phyloP scores from a whole-genome alignment of 1,140 invertebrate genomes.

The Rhagoletis pomonella region DNA sequence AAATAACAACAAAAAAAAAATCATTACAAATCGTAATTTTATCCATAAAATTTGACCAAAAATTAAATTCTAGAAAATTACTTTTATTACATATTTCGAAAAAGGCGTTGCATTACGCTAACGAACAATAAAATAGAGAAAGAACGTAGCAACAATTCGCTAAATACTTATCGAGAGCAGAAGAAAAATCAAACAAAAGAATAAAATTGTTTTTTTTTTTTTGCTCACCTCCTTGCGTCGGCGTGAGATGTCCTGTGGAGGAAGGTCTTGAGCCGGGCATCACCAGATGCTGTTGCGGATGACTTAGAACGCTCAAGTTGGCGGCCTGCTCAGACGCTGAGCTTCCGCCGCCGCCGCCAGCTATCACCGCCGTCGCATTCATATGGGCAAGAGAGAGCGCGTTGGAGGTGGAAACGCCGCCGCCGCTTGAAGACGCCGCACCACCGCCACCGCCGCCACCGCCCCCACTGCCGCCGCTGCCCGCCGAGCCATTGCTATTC shows the following conservation, averaged over 20 bases:
- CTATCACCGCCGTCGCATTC: slow-evolving; percentile 66
- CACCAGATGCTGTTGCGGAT: slow-evolving; percentile 75
- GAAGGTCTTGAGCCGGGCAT: slow-evolving; percentile 75
- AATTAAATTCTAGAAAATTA: neutral
- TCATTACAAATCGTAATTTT: neutral
- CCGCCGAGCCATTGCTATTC: slow-evolving; percentile 68
- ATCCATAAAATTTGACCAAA: neutral
- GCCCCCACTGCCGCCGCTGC: slow-evolving; percentile 63
- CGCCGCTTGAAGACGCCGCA: slow-evolving; percentile 67
- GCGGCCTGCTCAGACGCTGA: slow-evolving; percentile 74
- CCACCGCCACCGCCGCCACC: slow-evolving; percentile 66
- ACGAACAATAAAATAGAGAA: slow-evolving; percentile 14
- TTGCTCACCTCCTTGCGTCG: slow-evolving; percentile 75
- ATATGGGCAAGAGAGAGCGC: slow-evolving; percentile 60
- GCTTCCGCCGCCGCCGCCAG: slow-evolving; percentile 64
- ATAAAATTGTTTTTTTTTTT: neutral
- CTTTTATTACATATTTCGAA: neutral
- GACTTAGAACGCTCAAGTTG: slow-evolving; percentile 72
- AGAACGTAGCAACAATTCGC: neutral
- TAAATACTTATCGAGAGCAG: neutral
- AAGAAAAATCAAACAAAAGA: neutral
- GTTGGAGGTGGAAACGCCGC: slow-evolving; percentile 59
- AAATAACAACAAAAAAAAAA: neutral
- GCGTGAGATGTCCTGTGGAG: slow-evolving; percentile 79
- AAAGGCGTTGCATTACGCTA: neutral